Evolutionary conservation across 2,797 vertebrate genomes (phyloP), one percentile per base, ranked within the genome.

Genomic region (Mormyrus proboscirostris): DNA sequence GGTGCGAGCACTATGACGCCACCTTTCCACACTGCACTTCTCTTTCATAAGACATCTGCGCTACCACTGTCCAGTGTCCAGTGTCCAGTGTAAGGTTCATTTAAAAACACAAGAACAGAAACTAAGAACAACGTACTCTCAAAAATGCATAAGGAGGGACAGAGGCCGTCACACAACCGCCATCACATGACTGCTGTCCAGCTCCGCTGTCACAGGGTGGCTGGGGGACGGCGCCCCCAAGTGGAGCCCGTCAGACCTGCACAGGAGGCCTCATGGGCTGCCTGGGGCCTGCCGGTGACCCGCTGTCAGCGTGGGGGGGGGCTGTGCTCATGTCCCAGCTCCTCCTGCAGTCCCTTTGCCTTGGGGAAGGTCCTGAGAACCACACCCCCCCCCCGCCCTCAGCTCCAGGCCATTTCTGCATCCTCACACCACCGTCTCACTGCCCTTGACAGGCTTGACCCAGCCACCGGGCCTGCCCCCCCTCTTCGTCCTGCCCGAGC

Each of bases 381-480:
- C 59, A 7, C 51, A 51, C 4, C 29, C 57, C 5, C 41, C 55
- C 29, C 53, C 57, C 87, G n/a, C 90, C 41, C 69, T 8, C 85
- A 76, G 62, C 73, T 84, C 50, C 82, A 83, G 76, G 22, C 7
- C 50, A 33, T 12, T 2, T 82, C 79, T 7, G 38, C 3, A 69
- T 9, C 19, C 2, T 10, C 14, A 90, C 51, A 99, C 98, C 91
- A 99, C 98, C 0, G 99, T 99, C 94, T 99, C 99, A 0, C 97
- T 99, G 91, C 98, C 98, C 92, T 98, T 99, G 59, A 97, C 97
- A 0, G 97, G 96, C 93, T 99, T 99, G 90, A 97, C 97, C 97
- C 98, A 99, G 87, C 97, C 96, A 0, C 98, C 96, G 0, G 94
- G 94, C 91, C 97, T 95, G 93, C 98, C 98, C 90, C 97, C 96